A percentile compares a stretch with the other conserved stretches of the same genome.
phyloP scores from a whole-genome alignment of 92 coral and sea anemone species.

The Anthopleura xanthogrammica region DNA sequence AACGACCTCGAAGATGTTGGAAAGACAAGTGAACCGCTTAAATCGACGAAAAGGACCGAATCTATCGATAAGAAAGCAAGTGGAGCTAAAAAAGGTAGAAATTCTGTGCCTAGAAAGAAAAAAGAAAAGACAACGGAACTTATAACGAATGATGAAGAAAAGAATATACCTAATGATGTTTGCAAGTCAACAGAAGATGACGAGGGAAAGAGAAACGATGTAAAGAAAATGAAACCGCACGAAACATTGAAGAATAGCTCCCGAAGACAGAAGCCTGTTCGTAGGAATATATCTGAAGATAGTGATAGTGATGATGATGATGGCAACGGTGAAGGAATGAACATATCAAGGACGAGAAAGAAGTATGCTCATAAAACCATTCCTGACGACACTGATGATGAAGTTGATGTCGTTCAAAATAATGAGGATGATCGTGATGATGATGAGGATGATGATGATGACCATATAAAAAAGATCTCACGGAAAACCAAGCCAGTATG shows the following conservation, averaged over 20 bases:
- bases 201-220: background rate
- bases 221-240: background rate
- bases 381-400: background rate
- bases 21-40: background rate
- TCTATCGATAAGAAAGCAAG: background rate
- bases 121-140: background rate
- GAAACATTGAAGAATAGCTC: background rate
- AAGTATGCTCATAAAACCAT: background rate
- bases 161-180: background rate
- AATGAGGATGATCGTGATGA: constrained; percentile 22
- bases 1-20: background rate
- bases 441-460: constrained; percentile 29
- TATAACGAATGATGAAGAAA: background rate
- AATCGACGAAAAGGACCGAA: background rate
- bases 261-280: background rate
- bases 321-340: background rate
- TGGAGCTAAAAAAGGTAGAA: background rate
- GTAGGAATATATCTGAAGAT: background rate
- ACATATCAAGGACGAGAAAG: background rate
- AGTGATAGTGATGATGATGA: constrained; percentile 11
- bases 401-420: constrained; percentile 9
- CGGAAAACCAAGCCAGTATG: background rate
- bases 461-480: background rate
- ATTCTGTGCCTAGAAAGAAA: constrained; percentile 1
- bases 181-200: background rate